phyloP scores from a whole-genome alignment of 2,888 invertebrate species.

The Spodoptera exigua region DNA sequence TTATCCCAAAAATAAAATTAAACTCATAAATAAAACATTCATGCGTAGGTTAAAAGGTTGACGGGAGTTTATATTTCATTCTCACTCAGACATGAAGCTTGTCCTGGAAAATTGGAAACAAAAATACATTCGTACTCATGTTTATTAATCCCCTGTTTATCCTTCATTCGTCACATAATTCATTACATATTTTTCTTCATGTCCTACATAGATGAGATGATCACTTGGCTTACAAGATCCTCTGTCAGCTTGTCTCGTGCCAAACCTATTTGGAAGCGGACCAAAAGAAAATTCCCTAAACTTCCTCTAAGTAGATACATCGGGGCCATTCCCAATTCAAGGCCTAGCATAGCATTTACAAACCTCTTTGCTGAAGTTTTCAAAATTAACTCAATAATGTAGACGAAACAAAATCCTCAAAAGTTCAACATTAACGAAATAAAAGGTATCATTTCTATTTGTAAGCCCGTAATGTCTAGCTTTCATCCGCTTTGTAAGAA shows the following conservation, averaged over 20 bases:
- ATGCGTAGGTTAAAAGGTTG: background rate
- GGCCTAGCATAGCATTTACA: background rate
- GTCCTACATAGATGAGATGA: background rate
- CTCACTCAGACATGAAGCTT: background rate
- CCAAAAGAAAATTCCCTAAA: background rate
- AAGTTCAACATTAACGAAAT: slow-evolving; percentile 40
- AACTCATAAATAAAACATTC: background rate
- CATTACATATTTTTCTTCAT: slow-evolving; percentile 3
- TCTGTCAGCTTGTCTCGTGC: slow-evolving; percentile 5
- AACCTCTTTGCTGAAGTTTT: slow-evolving; percentile 11
- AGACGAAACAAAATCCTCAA: slow-evolving; percentile 34
- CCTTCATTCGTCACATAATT: background rate
- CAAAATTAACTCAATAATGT: slow-evolving; percentile 20
- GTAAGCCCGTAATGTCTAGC: slow-evolving; percentile 48
- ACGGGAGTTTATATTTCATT: slow-evolving; percentile 1
- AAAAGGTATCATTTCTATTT: slow-evolving; percentile 50
- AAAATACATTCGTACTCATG: background rate
- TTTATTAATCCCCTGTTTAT: background rate
- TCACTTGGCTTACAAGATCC: slow-evolving; percentile 21
- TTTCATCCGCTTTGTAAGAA: slow-evolving; percentile 63
- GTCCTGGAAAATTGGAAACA: background rate
- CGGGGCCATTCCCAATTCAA: slow-evolving; percentile 1
- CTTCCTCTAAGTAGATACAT: slow-evolving; percentile 1
- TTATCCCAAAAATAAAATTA: no score
- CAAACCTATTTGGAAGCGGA: slow-evolving; percentile 25